A percentile compares a stretch with the other conserved stretches of the same genome.
Evolutionary conservation across 2,113 vertebrate species (phyloP).

Genomic region (Macroglossus sobrinus): DNA sequence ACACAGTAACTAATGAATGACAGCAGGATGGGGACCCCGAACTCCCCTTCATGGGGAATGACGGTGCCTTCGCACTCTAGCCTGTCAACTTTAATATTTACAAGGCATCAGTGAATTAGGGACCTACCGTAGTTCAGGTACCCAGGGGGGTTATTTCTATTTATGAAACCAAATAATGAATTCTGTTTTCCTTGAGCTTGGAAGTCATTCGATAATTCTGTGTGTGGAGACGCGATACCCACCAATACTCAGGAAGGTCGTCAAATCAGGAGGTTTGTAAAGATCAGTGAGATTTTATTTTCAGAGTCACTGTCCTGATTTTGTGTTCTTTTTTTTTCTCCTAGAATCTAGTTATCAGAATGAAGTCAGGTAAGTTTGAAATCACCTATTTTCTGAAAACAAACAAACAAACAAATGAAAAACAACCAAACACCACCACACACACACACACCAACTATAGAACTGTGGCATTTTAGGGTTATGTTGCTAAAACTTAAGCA

Average conservation of each 20-base stretch:
- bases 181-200: background rate
- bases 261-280: background rate
- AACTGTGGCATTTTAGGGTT: background rate
- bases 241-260: background rate
- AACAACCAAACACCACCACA: background rate
- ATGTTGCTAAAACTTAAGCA: background rate
- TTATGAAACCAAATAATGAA: background rate
- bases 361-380: constrained; percentile 83
- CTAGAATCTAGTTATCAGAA: constrained; percentile 81
- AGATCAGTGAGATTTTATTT: background rate
- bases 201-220: background rate
- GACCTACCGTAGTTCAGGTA: background rate
- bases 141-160: background rate
- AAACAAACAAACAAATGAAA: background rate
- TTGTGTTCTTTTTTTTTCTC: background rate
- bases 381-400: background rate
- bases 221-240: background rate
- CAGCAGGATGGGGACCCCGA: background rate
- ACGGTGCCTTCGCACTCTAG: background rate
- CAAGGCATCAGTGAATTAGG: background rate
- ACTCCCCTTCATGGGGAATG: background rate
- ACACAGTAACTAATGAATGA: rapidly evolving
- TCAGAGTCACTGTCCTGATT: background rate
- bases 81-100: background rate
- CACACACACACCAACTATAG: background rate